Conservation (phyloP, 1,140 invertebrate species). For the Platorchestia sp. region DNA sequence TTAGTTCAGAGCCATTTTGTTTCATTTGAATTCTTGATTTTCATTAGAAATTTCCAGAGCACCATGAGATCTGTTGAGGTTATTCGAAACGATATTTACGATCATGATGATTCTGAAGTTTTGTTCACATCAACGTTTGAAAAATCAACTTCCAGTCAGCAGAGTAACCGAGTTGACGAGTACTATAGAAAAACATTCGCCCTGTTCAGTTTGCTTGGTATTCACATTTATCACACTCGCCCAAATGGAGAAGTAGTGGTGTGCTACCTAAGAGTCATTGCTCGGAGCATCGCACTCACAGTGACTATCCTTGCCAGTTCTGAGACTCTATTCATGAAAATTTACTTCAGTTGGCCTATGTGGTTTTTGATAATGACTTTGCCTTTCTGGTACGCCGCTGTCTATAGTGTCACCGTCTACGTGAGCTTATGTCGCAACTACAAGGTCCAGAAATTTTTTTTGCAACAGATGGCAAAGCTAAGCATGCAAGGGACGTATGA, state of each 20-base stretch:
- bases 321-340: conserved; percentile 19
- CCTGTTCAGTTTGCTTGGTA: neutral
- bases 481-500: neutral
- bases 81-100: neutral
- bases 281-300: neutral
- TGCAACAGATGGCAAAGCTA: neutral
- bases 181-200: neutral
- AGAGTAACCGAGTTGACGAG: neutral
- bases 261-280: neutral
- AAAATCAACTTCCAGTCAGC: neutral
- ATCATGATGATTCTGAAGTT: neutral
- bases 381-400: conserved; percentile 20
- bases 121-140: neutral
- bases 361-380: conserved; percentile 40
- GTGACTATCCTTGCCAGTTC: neutral
- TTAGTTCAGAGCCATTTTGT: neutral
- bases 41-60: neutral
- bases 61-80: conserved; percentile 4
- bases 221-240: conserved; percentile 16
- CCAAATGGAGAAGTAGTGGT: neutral
- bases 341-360: conserved; percentile 14
- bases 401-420: neutral
- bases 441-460: neutral
- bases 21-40: neutral
- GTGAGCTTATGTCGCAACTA: neutral